phyloP scores from a whole-genome alignment of 2,888 invertebrate genomes.

The Holacanthella duospinosa region DNA sequence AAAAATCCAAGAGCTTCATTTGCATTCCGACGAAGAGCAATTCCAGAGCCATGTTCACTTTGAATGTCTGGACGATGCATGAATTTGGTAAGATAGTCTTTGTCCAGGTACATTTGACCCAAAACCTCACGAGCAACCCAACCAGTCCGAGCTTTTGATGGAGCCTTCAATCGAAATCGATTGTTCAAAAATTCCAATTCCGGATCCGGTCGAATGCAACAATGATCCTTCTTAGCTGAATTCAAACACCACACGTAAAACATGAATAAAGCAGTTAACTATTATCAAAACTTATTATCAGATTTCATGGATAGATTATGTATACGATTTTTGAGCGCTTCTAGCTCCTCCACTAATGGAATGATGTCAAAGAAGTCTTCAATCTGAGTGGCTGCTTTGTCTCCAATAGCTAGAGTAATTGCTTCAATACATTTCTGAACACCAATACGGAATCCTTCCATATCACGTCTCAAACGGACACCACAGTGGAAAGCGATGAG shows the following conservation, averaged over 20 bases:
- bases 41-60: not conserved
- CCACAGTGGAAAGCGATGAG: constrained; percentile 11
- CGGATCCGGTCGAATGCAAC: constrained; percentile 8
- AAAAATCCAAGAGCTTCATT: constrained; percentile 10
- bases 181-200: constrained; percentile 2
- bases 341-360: constrained; percentile 14
- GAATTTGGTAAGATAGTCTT: not conserved
- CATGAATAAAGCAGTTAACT: not conserved
- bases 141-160: constrained; percentile 5
- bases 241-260: no score
- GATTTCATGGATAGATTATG: no score
- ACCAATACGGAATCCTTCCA: constrained; percentile 6
- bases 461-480: not conserved
- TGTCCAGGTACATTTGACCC: constrained; percentile 10
- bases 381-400: constrained; percentile 10
- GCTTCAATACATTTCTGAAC: constrained; percentile 9
- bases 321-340: not conserved
- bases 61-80: not conserved
- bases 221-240: constrained; percentile 1
- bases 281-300: not conserved
- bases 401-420: constrained; percentile 9
- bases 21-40: not conserved
- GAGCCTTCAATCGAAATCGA: not conserved
- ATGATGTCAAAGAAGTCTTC: constrained; percentile 13
- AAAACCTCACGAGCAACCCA: constrained; percentile 14